Evolutionary conservation across 2,113 vertebrate species (phyloP).

Genomic region (Mesitornis unicolor): DNA sequence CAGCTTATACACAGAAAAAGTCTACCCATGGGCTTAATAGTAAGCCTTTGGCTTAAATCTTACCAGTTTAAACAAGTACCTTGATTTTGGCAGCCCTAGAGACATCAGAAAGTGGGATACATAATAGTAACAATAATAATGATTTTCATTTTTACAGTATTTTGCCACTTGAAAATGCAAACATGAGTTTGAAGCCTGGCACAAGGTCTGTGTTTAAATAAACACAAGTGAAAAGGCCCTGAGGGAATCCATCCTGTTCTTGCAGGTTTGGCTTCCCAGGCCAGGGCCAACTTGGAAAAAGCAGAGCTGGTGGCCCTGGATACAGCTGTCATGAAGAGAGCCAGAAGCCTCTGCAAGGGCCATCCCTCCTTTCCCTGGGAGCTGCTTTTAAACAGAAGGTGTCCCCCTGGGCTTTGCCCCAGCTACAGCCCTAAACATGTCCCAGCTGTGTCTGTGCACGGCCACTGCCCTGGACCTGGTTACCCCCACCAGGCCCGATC

Average conservation of each 20-base stretch:
- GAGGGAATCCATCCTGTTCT: rapidly evolving
- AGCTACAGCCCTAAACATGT: neutral
- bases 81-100: neutral
- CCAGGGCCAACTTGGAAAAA: neutral
- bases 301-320: neutral
- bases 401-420: neutral
- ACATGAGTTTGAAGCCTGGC: neutral
- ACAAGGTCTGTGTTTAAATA: neutral
- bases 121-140: neutral
- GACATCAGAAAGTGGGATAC: neutral
- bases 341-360: neutral
- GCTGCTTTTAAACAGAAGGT: rapidly evolving
- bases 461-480: too few relatives aligned
- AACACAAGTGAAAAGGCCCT: neutral
- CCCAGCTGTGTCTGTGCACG: neutral
- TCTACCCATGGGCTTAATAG: neutral
- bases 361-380: neutral
- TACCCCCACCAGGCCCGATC: too few relatives aligned
- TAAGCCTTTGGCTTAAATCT: neutral
- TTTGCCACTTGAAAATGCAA: neutral
- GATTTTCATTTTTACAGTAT: neutral
- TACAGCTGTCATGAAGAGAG: rapidly evolving
- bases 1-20: neutral
- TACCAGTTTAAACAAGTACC: neutral
- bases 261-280: rapidly evolving